Evolutionary conservation across 2,888 invertebrate species (phyloP), one percentile per base, ranked within the genome.

Genomic region (Chalcis sispes): DNA sequence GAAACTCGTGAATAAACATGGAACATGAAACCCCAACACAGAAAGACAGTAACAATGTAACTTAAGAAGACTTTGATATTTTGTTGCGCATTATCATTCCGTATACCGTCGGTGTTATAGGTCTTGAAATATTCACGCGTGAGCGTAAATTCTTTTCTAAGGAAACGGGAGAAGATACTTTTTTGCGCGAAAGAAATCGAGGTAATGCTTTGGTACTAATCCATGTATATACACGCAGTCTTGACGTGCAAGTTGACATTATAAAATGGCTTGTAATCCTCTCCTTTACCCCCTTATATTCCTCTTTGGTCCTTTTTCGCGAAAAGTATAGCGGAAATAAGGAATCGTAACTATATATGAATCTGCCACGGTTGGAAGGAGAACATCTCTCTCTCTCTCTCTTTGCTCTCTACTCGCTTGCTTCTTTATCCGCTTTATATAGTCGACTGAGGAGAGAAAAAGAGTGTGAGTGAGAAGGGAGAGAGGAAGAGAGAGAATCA

Each of bases 311-410:
- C n/a, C 18, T 5, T n/a, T n/a, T n/a, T 1, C 66, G 54, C 25
- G 66, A 20, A 69, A 46, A n/a, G n/a, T n/a, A n/a, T n/a, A n/a
- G n/a, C n/a, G n/a, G n/a, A n/a, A n/a, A n/a, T n/a, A n/a, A 25
- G 20, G 61, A 71, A 71, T 52, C 36, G 61, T 71, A 72, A 72
- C 52, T 64, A 42, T 54, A 62, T 72, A 72, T 64, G 64, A 29
- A 29, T 58, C 52, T 20, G 15, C 56, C 36, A 36, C 3, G 29
- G n/a, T 8, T 20, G 1, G 32, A 59, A 29, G 27, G n/a, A n/a
- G n/a, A n/a, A 56, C 20, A 36, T 25, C 59, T n/a, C n/a, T n/a
- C n/a, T n/a, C n/a, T n/a, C n/a, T n/a, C n/a, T n/a, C n/a, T n/a
- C n/a, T n/a, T n/a, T n/a, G n/a, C n/a, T n/a, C n/a, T n/a, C n/a